Percentiles rank a stretch among this genome's conserved stretches.
Conservation (phyloP, 2,113 vertebrate species). For the Aythya baeri region DNA sequence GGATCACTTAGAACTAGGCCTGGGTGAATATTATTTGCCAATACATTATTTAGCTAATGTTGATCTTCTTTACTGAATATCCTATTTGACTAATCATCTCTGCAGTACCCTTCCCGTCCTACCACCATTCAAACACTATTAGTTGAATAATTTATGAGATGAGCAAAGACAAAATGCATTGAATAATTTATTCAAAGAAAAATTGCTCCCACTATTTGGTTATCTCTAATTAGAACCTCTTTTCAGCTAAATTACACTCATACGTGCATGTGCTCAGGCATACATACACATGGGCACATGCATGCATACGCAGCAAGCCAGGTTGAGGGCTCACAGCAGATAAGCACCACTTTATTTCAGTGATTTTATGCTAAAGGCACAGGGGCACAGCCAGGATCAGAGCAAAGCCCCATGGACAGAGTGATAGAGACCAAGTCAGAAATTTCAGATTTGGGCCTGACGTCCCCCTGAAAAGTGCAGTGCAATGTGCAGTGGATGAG, state of each 20-base stretch:
- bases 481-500: not conserved
- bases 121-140: slow-evolving; percentile 16
- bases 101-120: not conserved
- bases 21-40: slow-evolving; percentile 16
- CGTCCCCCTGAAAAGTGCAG: not conserved
- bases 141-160: slow-evolving; percentile 51
- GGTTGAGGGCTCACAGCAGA: not conserved
- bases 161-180: slow-evolving; percentile 50
- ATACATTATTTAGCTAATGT: slow-evolving; percentile 56
- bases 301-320: rapidly evolving
- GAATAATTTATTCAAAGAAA: slow-evolving; percentile 63
- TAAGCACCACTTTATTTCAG: not conserved
- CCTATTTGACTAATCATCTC: slow-evolving; percentile 24
- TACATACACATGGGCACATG: rapidly evolving
- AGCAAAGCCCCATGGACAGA: not conserved
- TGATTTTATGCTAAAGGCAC: not conserved
- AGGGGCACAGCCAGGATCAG: not conserved
- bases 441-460: not conserved
- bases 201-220: slow-evolving; percentile 47
- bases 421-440: not conserved
- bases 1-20: not conserved
- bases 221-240: slow-evolving; percentile 49
- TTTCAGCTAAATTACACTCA: not conserved
- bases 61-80: slow-evolving; percentile 7
- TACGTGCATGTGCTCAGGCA: not conserved